Conservation (phyloP, 2,113 vertebrate species). For the Sorex fumeus region DNA sequence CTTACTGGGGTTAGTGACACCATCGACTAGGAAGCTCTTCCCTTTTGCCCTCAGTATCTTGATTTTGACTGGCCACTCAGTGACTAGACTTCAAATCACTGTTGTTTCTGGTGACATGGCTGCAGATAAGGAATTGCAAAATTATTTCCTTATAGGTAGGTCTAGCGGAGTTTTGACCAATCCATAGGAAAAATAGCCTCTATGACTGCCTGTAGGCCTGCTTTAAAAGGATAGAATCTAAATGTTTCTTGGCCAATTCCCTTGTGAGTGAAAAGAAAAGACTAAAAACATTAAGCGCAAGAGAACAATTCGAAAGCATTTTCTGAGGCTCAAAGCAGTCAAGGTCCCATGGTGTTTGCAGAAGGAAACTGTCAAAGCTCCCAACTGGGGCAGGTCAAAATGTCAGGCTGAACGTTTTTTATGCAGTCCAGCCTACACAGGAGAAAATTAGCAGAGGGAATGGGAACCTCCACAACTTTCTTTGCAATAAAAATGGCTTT, state of each 20-base stretch:
- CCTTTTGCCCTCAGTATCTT: not conserved
- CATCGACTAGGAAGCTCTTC: not conserved
- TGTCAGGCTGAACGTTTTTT: not conserved
- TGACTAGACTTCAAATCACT: not conserved
- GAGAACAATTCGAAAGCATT: slow-evolving; percentile 42
- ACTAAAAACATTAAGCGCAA: not conserved
- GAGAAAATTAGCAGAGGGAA: not conserved
- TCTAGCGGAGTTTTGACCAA: not conserved
- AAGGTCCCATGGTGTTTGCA: not conserved
- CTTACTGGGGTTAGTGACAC: not conserved
- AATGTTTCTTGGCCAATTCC: slow-evolving; percentile 15
- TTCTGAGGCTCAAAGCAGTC: not conserved
- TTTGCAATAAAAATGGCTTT: slow-evolving; percentile 13
- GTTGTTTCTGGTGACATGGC: slow-evolving; percentile 2
- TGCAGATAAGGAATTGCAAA: slow-evolving; percentile 4
- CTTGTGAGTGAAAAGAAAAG: not conserved
- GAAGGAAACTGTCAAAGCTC: slow-evolving; percentile 4
- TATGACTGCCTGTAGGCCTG: not conserved
- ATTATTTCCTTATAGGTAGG: not conserved
- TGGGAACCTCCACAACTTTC: not conserved
- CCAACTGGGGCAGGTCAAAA: not conserved
- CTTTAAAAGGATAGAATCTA: slow-evolving; percentile 36
- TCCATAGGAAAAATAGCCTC: not conserved
- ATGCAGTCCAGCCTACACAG: not conserved
- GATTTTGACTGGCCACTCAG: not conserved